Evolutionary conservation across 2,113 vertebrate species (phyloP).

Genomic region (Caretta caretta): DNA sequence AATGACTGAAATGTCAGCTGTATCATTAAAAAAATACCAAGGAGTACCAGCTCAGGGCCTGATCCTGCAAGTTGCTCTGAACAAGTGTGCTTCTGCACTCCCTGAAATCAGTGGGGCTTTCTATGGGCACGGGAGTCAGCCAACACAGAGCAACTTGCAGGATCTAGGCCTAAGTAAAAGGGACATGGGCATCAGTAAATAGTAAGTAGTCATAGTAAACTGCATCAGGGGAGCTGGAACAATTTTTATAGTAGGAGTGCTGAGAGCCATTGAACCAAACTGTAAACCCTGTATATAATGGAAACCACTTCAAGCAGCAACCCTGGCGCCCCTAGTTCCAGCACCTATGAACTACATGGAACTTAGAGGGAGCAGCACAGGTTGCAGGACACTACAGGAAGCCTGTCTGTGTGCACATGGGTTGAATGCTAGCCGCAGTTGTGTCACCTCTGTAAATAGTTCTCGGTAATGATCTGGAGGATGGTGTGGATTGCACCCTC

Average conservation of each 20-base stretch:
- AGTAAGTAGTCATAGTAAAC: neutral
- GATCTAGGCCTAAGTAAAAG: neutral
- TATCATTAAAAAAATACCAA: neutral
- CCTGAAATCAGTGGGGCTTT: neutral
- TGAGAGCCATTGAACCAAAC: too few relatives aligned
- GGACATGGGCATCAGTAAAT: neutral
- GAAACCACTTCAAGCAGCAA: too few relatives aligned
- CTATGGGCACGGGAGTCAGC: constrained; percentile 19
- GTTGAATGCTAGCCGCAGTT: neutral
- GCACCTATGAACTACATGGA: neutral
- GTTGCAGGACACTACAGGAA: neutral
- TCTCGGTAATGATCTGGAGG: neutral
- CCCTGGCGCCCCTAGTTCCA: too few relatives aligned
- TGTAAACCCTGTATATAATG: too few relatives aligned
- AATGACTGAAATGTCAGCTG: neutral
- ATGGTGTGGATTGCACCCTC: too few relatives aligned
- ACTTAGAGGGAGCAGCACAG: neutral
- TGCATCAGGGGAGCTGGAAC: too few relatives aligned
- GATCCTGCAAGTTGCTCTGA: constrained; percentile 34
- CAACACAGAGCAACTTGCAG: neutral
- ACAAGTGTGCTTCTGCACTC: constrained; percentile 13
- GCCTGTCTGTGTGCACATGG: neutral
- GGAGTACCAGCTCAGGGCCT: neutral
- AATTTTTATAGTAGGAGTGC: too few relatives aligned
- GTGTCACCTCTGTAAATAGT: neutral